phyloP scores from a whole-genome alignment of 2,113 vertebrate genomes.

The Pelmatolapia mariae region DNA sequence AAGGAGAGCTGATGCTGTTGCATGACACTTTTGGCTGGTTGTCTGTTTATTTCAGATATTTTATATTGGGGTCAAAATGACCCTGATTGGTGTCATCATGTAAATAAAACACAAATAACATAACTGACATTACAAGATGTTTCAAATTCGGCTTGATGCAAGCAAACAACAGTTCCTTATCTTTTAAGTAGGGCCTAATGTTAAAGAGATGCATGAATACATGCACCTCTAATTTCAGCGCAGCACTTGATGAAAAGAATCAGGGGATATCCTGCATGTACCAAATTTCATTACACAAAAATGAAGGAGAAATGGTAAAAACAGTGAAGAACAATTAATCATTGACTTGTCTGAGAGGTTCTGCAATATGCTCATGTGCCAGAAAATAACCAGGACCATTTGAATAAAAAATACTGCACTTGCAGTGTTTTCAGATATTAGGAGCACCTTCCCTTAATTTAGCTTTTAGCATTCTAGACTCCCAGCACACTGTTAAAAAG shows the following conservation, averaged over 20 bases:
- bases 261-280: not conserved
- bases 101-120: not conserved
- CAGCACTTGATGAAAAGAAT: not conserved
- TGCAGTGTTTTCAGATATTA: not conserved
- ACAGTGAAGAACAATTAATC: not conserved
- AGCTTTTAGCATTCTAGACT: not conserved
- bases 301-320: not conserved
- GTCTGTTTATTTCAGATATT: not conserved
- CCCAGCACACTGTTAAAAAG: not conserved
- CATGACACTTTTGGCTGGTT: not conserved
- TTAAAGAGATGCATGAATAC: not conserved
- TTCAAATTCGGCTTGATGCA: fast-evolving
- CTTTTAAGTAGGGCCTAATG: not conserved
- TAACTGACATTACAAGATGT: not conserved
- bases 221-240: not conserved
- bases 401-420: not conserved
- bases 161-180: not conserved
- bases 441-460: fast-evolving
- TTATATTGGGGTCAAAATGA: not conserved
- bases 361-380: not conserved
- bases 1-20: not conserved
- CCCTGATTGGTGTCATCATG: not conserved
- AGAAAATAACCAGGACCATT: not conserved
- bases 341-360: not conserved
- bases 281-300: not conserved